Evolutionary conservation across 2,888 invertebrate species (phyloP), one percentile per base, ranked within the genome.

Genomic region (Leptura quadrifasciata): DNA sequence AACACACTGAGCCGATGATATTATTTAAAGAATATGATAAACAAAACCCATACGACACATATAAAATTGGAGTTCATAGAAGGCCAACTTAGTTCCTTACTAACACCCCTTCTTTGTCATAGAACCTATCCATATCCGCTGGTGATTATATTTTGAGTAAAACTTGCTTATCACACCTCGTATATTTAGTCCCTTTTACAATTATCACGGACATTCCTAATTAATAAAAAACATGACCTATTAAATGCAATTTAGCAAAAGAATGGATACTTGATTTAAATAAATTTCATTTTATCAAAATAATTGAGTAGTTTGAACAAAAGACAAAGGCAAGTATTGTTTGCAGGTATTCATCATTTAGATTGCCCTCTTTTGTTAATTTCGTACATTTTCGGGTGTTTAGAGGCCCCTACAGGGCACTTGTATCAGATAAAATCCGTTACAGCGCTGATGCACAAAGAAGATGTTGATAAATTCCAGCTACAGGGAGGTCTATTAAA

Each of bases 401-500:
- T 76, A 76, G 76, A 73, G 74, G 76, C 67, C 77, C 76, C 79
- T 74, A 71, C 63, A 77, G 77, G 73, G 76, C 75, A 70, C 76
- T 77, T 63, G 74, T 76, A 77, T 77, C 76, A 76, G 77, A 79
- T 79, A 76, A 76, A 77, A 72, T 79, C 55, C 79, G 71, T 73
- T 75, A 77, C 72, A 79, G 76, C 77, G 78, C 76, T 78, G 79
- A 78, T 76, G 80, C 80, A 77, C 75, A 79, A 77, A 76, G 73
- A 70, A 79, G 74, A 68, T 76, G 74, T 72, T 79, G 76, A 79
- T 79, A 76, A 77, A 71, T 73, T 76, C 70, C 79, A 70, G 67
- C 75, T 76, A 80, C 77, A 79, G 76, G 74, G 76, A 74, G 75
- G 76, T 78, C 79, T 72, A 79, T 79, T 81, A 79, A 79, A 76